These are phyloP conservation scores for Pipistrellus kuhlii DNA, from an alignment of 2,797 vertebrate species.

Conservation along the genomic window DNA sequence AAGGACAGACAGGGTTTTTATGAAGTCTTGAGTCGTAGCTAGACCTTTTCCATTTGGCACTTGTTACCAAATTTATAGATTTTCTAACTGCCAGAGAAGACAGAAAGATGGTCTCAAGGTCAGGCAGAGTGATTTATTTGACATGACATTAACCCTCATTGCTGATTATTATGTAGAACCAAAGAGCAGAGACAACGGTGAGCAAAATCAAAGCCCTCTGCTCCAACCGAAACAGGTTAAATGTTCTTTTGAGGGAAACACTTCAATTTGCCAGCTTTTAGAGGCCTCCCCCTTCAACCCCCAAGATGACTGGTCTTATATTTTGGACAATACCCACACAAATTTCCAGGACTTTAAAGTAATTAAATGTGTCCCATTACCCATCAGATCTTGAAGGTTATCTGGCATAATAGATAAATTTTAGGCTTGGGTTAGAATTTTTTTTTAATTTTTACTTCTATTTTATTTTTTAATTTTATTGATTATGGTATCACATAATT, in stretches of 20 bases:
- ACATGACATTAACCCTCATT: neutral
- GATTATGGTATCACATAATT: no score
- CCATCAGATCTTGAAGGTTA: neutral
- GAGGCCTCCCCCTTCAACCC: neutral
- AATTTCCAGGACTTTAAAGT: neutral
- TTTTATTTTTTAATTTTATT: no score
- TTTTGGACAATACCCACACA: neutral
- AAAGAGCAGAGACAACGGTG: neutral
- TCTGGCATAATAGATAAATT: neutral
- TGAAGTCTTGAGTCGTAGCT: constrained; percentile 46
- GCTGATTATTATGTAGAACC: constrained; percentile 21
- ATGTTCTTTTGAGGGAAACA: neutral
- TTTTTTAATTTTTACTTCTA: neutral
- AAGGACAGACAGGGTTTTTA: constrained; percentile 37
- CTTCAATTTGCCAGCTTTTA: neutral
- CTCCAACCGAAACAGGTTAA: neutral
- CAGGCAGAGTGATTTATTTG: constrained; percentile 29
- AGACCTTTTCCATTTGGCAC: constrained; percentile 10
- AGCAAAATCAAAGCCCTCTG: neutral
- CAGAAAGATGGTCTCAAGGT: constrained; percentile 20
- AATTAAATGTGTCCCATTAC: constrained; percentile 3
- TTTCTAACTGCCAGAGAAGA: constrained; percentile 43
- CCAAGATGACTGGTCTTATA: neutral
- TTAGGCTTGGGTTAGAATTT: neutral
- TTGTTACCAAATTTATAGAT: constrained; percentile 44